A percentile compares a stretch with the other conserved stretches of the same genome.
These are phyloP conservation scores for Oligia latruncula DNA, from an alignment of 2,888 invertebrate species.

Conservation along the genomic window DNA sequence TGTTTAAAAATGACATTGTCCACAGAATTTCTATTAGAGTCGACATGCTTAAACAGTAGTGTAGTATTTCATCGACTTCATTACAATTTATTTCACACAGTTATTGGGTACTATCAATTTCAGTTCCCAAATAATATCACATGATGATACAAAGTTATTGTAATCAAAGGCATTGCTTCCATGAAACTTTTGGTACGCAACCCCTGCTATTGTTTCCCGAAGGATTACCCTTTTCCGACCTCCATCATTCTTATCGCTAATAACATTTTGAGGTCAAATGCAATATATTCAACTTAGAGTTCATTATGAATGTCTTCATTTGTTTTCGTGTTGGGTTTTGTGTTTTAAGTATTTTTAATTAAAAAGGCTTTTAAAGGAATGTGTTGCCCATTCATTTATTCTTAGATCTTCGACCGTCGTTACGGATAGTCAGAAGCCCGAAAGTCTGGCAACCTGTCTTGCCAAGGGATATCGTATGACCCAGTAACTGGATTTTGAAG, in stretches of 20 bases:
- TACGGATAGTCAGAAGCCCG: not conserved
- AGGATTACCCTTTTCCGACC: slow-evolving; percentile 71
- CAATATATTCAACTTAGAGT: slow-evolving; percentile 68
- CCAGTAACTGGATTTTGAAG: not conserved
- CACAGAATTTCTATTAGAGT: too few relatives aligned
- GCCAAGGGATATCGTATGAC: not conserved
- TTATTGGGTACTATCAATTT: slow-evolving; percentile 47
- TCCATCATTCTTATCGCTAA: slow-evolving; percentile 72
- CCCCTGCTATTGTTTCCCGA: slow-evolving; percentile 70
- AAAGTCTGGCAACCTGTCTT: not conserved
- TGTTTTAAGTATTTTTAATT: slow-evolving; percentile 42
- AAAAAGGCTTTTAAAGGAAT: slow-evolving; percentile 23
- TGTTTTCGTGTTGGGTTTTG: slow-evolving; percentile 40
- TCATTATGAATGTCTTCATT: slow-evolving; percentile 68
- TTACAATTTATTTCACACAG: slow-evolving; percentile 31
- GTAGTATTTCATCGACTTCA: slow-evolving; percentile 19
- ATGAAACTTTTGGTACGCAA: slow-evolving; percentile 61
- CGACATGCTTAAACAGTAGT: too few relatives aligned
- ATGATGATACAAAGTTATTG: slow-evolving; percentile 63
- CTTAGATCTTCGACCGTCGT: not conserved
- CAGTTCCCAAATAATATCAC: slow-evolving; percentile 56
- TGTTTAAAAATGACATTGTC: too few relatives aligned
- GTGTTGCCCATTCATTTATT: not conserved
- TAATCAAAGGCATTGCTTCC: slow-evolving; percentile 59
- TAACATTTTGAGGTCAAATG: slow-evolving; percentile 70